phyloP scores from a whole-genome alignment of 2,797 vertebrate genomes.

The Gymnothorax reevesii region DNA sequence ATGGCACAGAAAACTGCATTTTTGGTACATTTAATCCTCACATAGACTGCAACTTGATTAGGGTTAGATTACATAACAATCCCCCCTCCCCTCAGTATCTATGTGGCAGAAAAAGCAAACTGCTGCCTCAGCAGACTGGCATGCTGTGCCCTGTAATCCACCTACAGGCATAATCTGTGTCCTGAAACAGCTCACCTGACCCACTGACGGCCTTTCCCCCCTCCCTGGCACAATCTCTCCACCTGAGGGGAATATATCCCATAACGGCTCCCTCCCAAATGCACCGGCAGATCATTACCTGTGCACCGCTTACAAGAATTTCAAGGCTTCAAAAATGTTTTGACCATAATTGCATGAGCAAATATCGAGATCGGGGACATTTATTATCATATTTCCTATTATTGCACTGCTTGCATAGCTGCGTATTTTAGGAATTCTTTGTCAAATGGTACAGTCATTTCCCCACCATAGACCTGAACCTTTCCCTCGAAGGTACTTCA shows the following conservation, averaged over 20 bases:
- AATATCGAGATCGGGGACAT: too few species aligned
- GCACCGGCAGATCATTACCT: neutral
- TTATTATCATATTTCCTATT: neutral
- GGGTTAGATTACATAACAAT: neutral
- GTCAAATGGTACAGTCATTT: neutral
- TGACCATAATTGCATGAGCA: neutral
- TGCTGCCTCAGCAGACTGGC: slow-evolving; percentile 25
- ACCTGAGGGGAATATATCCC: neutral
- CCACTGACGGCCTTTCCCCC: slow-evolving; percentile 15
- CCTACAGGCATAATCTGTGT: neutral
- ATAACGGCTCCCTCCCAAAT: neutral
- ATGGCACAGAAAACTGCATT: neutral
- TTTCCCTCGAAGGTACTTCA: neutral
- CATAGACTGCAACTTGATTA: neutral
- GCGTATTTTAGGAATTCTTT: neutral
- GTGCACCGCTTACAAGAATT: neutral
- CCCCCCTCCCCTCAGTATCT: neutral
- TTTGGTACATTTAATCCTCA: neutral
- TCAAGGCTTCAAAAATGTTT: neutral
- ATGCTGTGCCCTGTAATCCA: neutral
- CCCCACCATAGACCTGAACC: neutral
- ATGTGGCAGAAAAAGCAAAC: slow-evolving; percentile 5
- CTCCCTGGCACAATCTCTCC: slow-evolving; percentile 12
- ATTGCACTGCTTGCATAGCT: neutral
- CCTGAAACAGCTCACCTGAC: slow-evolving; percentile 8